These are phyloP conservation scores for Drosophila biarmipes DNA, from an alignment of 1,140 invertebrate genomes.

Conservation along the genomic window DNA sequence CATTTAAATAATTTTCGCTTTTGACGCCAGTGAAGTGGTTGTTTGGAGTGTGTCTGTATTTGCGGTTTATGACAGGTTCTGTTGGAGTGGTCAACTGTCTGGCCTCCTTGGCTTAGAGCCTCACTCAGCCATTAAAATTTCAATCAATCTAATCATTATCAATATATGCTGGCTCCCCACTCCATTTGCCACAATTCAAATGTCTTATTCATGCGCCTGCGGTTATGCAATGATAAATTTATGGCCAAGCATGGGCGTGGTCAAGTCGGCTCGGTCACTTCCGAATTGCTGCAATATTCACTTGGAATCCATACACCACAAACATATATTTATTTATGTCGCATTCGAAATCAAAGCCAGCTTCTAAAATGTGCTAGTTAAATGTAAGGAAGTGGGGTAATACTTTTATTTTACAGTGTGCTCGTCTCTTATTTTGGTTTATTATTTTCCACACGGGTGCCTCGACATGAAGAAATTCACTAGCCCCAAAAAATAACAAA, in stretches of 20 bases:
- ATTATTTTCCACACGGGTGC: conserved; percentile 76
- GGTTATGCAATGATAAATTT: conserved; percentile 45
- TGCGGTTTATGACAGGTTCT: conserved; percentile 34
- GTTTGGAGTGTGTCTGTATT: conserved; percentile 19
- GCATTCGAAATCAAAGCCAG: conserved; percentile 21
- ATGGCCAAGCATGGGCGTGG: conserved; percentile 18
- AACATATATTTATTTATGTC: background rate
- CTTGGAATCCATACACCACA: conserved; percentile 9
- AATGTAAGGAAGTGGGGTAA: background rate
- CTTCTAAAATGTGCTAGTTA: conserved; percentile 12
- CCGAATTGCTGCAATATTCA: conserved; percentile 8
- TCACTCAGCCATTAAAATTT: conserved; percentile 35
- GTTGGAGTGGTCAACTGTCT: conserved; percentile 19
- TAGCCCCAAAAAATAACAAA: conserved; percentile 47
- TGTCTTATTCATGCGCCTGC: conserved; percentile 45
- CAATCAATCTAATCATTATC: conserved; percentile 45
- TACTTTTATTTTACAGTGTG: conserved; percentile 22
- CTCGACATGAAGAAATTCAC: conserved; percentile 61
- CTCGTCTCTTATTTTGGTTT: conserved; percentile 28
- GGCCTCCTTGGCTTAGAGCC: conserved; percentile 9
- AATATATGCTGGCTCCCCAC: conserved; percentile 4
- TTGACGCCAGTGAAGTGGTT: conserved; percentile 40
- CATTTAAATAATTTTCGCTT: conserved; percentile 75
- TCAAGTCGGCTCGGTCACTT: conserved; percentile 9
- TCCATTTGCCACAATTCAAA: conserved; percentile 23